phyloP scores from a whole-genome alignment of 2,888 invertebrate species.

The Thymelicus lineola region DNA sequence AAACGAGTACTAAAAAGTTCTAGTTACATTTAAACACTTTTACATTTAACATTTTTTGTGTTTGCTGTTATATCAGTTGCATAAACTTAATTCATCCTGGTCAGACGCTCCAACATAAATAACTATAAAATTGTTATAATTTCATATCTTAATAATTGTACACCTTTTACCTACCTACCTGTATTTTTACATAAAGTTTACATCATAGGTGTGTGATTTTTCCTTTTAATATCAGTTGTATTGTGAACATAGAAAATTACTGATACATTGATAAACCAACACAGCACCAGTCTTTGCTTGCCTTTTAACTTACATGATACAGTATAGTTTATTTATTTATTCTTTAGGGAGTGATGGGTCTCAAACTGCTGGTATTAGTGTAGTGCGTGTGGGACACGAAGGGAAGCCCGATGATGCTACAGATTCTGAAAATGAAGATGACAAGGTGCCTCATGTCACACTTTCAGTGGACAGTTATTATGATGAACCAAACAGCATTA shows the following conservation, averaged over 20 bases:
- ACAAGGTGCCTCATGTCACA: conserved; percentile 87
- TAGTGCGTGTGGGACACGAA: conserved; percentile 84
- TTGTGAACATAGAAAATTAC: too few species aligned
- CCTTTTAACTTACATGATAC: neutral
- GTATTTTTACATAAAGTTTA: conserved; percentile 32
- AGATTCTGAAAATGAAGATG: conserved; percentile 84
- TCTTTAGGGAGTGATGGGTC: conserved; percentile 76
- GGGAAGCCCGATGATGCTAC: conserved; percentile 83
- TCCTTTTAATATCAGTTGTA: too few species aligned
- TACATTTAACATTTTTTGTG: too few species aligned
- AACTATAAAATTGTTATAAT: too few species aligned
- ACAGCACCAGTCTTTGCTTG: too few species aligned
- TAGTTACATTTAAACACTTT: neutral
- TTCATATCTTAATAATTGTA: too few species aligned
- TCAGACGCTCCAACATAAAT: too few species aligned
- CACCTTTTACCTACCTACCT: too few species aligned
- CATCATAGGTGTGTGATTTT: too few species aligned
- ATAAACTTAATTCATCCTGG: too few species aligned
- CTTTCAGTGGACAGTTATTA: conserved; percentile 88
- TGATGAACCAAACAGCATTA: conserved; percentile 82
- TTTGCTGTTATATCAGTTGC: neutral
- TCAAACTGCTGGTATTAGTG: conserved; percentile 86
- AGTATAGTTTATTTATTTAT: neutral
- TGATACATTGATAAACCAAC: too few species aligned
- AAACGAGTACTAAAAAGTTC: neutral